These are phyloP conservation scores for Epinephelus malabaricus DNA, from an alignment of 2,797 vertebrate species.

Conservation along the genomic window DNA sequence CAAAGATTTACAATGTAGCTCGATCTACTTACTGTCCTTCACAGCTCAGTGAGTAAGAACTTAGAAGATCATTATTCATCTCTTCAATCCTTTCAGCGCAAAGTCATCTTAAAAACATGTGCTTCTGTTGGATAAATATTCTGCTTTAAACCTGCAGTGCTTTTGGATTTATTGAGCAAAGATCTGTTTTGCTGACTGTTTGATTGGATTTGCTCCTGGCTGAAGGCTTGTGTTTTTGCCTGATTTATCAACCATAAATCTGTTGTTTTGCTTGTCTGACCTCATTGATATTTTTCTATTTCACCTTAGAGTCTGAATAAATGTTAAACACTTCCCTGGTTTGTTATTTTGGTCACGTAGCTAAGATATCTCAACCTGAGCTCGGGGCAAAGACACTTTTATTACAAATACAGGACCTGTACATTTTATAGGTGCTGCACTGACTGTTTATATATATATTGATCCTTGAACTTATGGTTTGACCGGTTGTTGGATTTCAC, in stretches of 20 bases:
- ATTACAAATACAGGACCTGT: conserved; percentile 21
- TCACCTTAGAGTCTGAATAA: conserved; percentile 14
- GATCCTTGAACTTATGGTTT: conserved; percentile 12
- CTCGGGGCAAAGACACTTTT: conserved; percentile 26
- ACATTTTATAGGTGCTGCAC: conserved; percentile 15
- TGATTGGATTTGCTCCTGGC: conserved; percentile 8
- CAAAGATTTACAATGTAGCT: conserved; percentile 32
- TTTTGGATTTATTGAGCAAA: conserved; percentile 11
- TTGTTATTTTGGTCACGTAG: conserved; percentile 22
- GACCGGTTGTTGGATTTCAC: conserved; percentile 14
- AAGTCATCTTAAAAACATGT: neutral
- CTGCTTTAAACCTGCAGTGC: neutral
- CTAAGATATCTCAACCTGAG: conserved; percentile 25
- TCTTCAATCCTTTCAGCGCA: conserved; percentile 4
- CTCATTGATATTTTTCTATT: conserved; percentile 26
- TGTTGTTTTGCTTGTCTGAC: conserved; percentile 4
- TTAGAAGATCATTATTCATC: neutral
- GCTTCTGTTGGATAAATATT: neutral
- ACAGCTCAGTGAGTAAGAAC: conserved; percentile 5
- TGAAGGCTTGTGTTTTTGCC: conserved; percentile 8
- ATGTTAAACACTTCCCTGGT: conserved; percentile 15
- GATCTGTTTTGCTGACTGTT: conserved; percentile 1
- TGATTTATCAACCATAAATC: conserved; percentile 35
- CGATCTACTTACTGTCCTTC: conserved; percentile 23
- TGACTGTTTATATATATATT: conserved; percentile 1